phyloP scores from a whole-genome alignment of 2,113 vertebrate genomes.

The Lanius ludovicianus region DNA sequence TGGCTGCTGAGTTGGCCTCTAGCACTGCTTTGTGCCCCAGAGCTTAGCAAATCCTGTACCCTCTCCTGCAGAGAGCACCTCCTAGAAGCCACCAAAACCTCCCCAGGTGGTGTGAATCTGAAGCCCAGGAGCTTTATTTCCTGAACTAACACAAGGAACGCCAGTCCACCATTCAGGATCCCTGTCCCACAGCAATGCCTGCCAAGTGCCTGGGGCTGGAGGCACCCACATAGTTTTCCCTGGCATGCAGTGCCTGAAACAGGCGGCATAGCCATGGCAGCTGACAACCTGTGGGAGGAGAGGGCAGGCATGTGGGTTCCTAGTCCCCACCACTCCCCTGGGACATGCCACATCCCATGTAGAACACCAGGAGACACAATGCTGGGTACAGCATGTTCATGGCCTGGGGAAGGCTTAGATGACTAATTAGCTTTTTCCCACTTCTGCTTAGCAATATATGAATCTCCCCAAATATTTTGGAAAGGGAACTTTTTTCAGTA shows the following conservation, averaged over 20 bases:
- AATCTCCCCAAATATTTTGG: neutral
- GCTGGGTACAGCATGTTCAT: neutral
- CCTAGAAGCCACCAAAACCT: neutral
- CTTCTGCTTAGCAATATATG: accelerated
- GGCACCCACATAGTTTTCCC: neutral
- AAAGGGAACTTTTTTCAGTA: neutral
- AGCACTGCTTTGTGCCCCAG: neutral
- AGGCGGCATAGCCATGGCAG: accelerated
- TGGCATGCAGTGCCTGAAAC: neutral
- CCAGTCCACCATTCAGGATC: neutral
- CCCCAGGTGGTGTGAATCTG: accelerated
- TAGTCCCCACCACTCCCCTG: neutral
- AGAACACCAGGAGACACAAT: neutral
- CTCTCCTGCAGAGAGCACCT: neutral
- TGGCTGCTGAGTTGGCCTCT: accelerated
- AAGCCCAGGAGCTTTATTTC: neutral
- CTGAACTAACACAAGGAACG: accelerated
- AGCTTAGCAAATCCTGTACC: neutral
- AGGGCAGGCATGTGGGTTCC: neutral
- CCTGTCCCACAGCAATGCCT: accelerated
- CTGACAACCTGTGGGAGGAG: neutral
- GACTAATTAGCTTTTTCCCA: neutral
- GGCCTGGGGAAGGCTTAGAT: neutral
- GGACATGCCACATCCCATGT: accelerated
- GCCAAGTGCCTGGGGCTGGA: neutral